Evolutionary conservation across 2,888 invertebrate species (phyloP).

Genomic region (Cerastis rubricosa): DNA sequence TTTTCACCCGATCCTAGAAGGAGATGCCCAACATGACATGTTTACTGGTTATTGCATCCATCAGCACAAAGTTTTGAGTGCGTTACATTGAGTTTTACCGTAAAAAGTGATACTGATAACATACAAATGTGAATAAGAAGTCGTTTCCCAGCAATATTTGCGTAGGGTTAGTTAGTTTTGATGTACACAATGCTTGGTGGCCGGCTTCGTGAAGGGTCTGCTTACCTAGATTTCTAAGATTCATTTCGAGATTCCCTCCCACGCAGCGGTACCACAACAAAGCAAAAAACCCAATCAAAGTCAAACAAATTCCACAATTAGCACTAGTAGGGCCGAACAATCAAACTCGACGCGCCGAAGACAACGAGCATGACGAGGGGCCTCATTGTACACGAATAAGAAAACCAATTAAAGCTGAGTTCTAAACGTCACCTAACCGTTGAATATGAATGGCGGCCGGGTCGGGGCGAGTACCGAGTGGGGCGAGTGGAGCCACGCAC

Average conservation of each 20-base stretch:
- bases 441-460: slow-evolving; percentile 78
- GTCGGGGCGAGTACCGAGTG: slow-evolving; percentile 37
- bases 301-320: slow-evolving; percentile 57
- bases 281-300: slow-evolving; percentile 52
- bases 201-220: no score
- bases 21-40: no score
- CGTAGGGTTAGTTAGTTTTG: no score
- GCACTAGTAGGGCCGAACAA: slow-evolving; percentile 51
- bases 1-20: no score
- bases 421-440: slow-evolving; percentile 79
- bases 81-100: no score
- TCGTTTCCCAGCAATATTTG: no score
- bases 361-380: slow-evolving; percentile 66
- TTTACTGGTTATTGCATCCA: no score
- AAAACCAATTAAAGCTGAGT: slow-evolving; percentile 80
- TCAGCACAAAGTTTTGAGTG: no score
- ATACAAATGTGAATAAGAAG: no score
- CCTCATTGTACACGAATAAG: slow-evolving; percentile 74
- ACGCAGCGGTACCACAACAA: slow-evolving; percentile 25
- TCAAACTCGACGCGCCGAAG: slow-evolving; percentile 50
- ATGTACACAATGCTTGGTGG: no score
- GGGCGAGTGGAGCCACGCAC: slow-evolving; percentile 65
- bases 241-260: neutral
- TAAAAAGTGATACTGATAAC: no score
- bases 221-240: neutral